Conservation (phyloP, 2,888 invertebrate genomes). For the Scrobipalpa costella region DNA sequence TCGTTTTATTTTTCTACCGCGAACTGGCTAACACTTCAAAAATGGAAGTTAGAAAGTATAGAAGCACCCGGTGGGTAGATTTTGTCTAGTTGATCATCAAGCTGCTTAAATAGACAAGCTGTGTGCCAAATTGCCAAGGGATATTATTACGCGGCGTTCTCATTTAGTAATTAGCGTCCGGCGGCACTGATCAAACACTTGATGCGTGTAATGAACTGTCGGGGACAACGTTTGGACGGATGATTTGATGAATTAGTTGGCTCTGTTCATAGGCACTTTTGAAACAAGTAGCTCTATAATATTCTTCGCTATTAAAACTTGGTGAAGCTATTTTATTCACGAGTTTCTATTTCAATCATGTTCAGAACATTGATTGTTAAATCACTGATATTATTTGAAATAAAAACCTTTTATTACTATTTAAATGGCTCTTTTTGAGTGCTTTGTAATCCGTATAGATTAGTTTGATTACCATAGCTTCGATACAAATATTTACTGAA, state of each 20-base stretch:
- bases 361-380: too few relatives aligned
- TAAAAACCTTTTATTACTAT: not conserved
- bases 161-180: constrained; percentile 23
- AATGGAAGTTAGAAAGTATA: too few relatives aligned
- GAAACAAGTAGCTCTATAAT: not conserved
- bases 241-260: constrained; percentile 5
- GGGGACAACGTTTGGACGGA: constrained; percentile 13
- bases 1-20: not conserved
- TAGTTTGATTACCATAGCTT: constrained; percentile 10
- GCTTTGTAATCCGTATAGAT: constrained; percentile 3
- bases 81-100: not conserved
- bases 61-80: not conserved
- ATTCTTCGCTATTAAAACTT: not conserved
- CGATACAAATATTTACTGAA: constrained; percentile 12
- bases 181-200: constrained; percentile 22
- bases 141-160: constrained; percentile 1
- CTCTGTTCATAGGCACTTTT: not conserved
- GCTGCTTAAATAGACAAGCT: not conserved
- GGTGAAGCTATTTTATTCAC: not conserved
- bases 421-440: not conserved
- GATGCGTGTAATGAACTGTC: constrained; percentile 25
- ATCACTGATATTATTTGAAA: too few relatives aligned
- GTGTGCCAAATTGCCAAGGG: constrained; percentile 12
- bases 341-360: too few relatives aligned
- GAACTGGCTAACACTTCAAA: not conserved